Conservation (phyloP, 30 jellyfish, hydroid and myxozoan species). For the Turritopsis dohrnii region DNA sequence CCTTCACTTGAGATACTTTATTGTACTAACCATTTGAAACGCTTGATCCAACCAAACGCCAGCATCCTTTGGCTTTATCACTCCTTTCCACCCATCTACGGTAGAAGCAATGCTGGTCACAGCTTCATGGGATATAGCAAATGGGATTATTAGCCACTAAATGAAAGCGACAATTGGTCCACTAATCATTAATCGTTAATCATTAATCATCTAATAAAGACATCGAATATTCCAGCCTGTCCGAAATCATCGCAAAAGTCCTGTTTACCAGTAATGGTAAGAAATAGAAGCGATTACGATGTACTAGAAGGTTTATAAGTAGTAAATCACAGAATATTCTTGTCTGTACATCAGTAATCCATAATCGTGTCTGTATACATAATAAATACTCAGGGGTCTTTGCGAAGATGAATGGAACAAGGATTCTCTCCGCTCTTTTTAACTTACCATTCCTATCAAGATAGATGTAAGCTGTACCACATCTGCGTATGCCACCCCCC, state of each 20-base stretch:
- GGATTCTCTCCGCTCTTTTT: not conserved
- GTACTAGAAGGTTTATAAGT: too few species aligned
- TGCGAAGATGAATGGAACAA: too few species aligned
- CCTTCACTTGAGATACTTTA: too few species aligned
- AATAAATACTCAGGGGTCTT: too few species aligned
- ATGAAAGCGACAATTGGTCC: not conserved
- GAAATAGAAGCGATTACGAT: too few species aligned
- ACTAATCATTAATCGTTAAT: not conserved
- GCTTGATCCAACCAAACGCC: slow-evolving; percentile 93
- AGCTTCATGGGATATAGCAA: slow-evolving; percentile 70
- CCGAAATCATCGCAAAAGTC: too few species aligned
- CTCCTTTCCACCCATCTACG: slow-evolving; percentile 50
- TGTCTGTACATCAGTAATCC: too few species aligned
- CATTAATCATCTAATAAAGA: too few species aligned
- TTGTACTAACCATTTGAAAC: slow-evolving; percentile 44
- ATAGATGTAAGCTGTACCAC: slow-evolving; percentile 94
- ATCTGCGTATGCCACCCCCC: slow-evolving; percentile 99
- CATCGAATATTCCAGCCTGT: too few species aligned
- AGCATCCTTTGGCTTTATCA: slow-evolving; percentile 49
- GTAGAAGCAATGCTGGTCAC: slow-evolving; percentile 58
- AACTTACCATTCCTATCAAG: slow-evolving; percentile 96
- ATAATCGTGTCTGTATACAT: too few species aligned
- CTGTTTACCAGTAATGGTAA: too few species aligned
- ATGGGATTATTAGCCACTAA: slow-evolving; percentile 95
- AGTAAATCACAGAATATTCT: too few species aligned